These are phyloP conservation scores for Eriocheir sinensis DNA, from an alignment of 1,140 invertebrate species.

Conservation along the genomic window DNA sequence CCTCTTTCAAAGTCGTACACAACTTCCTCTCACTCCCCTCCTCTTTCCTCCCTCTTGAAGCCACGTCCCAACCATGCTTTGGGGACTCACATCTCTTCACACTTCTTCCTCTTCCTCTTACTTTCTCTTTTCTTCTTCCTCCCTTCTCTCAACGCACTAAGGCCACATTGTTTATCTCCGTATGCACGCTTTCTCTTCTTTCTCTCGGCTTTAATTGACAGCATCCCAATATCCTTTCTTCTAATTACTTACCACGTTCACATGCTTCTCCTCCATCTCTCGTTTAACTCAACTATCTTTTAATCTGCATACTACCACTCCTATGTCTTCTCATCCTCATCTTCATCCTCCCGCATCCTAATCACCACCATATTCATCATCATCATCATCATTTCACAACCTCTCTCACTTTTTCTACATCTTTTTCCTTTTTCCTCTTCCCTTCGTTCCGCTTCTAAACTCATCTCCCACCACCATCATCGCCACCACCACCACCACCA, in stretches of 20 bases:
- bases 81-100: too few relatives aligned
- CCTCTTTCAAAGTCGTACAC: neutral
- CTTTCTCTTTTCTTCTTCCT: neutral
- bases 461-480: neutral
- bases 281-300: too few relatives aligned
- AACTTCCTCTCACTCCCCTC: neutral
- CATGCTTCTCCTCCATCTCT: too few relatives aligned
- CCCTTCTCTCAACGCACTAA: neutral
- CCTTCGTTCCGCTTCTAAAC: neutral
- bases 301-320: too few relatives aligned
- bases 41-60: neutral
- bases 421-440: neutral
- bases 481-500: neutral
- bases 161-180: neutral
- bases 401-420: neutral
- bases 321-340: neutral
- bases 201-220: neutral
- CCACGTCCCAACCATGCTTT: neutral
- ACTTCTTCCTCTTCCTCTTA: neutral
- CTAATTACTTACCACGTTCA: neutral
- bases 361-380: too few relatives aligned
- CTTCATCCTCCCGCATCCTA: too few relatives aligned
- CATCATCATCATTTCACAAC: too few relatives aligned
- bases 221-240: neutral
- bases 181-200: neutral